Conservation (phyloP, 2,113 vertebrate species). For the Carassius carassius region DNA sequence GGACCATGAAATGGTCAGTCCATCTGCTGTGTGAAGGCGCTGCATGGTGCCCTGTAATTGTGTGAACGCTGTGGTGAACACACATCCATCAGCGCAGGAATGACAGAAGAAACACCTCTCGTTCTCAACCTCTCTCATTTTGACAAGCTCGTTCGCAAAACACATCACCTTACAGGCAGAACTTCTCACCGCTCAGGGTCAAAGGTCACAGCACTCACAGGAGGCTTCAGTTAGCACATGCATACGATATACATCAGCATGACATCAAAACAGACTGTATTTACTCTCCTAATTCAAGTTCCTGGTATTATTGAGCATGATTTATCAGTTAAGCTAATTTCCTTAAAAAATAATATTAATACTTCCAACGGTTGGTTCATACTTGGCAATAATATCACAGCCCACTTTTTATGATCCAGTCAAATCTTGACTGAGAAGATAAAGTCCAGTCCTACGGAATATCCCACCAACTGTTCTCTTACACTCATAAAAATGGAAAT, state of each 20-base stretch:
- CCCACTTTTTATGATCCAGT: background rate
- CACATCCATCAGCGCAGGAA: conserved; percentile 72
- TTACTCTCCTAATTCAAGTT: background rate
- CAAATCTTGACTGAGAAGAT: background rate
- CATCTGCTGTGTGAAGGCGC: conserved; percentile 68
- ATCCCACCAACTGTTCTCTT: background rate
- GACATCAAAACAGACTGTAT: background rate
- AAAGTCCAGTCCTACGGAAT: background rate
- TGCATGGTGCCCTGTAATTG: conserved; percentile 55
- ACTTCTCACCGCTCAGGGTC: conserved; percentile 62
- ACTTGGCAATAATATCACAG: background rate
- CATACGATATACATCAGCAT: background rate
- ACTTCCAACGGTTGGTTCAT: background rate
- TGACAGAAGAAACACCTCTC: conserved; percentile 68
- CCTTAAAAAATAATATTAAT: background rate
- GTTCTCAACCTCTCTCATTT: conserved; percentile 59
- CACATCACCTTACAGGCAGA: conserved; percentile 69
- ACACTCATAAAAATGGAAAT: background rate
- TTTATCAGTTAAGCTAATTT: background rate
- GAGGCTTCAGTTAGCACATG: conserved; percentile 34
- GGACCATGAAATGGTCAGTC: background rate
- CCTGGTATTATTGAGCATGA: background rate
- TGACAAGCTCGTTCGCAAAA: conserved; percentile 62
- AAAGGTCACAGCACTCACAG: conserved; percentile 57
- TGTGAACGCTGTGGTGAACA: conserved; percentile 61